Evolutionary conservation across 2,797 vertebrate genomes (phyloP).

Genomic region (Gymnoscopelus microlampas): DNA sequence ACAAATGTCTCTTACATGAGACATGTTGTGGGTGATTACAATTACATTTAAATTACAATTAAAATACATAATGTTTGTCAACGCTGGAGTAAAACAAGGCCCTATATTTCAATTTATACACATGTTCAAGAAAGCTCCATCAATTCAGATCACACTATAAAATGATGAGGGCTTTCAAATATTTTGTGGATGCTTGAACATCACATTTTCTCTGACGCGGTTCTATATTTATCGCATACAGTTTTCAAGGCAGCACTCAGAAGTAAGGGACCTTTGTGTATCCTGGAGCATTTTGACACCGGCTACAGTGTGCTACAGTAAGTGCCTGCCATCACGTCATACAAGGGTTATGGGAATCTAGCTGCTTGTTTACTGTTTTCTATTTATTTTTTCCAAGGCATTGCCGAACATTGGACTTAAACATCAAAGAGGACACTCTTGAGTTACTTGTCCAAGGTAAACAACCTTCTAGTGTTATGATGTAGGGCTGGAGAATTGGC

Average conservation of each 20-base stretch:
- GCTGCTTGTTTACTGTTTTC: neutral
- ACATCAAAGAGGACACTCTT: constrained; percentile 87
- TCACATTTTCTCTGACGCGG: neutral
- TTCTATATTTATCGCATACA: constrained; percentile 47
- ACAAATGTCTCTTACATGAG: too few relatives aligned
- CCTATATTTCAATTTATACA: too few relatives aligned
- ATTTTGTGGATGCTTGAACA: too few relatives aligned
- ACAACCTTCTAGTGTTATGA: neutral
- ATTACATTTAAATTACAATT: too few relatives aligned
- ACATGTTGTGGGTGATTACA: too few relatives aligned
- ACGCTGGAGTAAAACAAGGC: too few relatives aligned
- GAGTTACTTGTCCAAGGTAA: constrained; percentile 90
- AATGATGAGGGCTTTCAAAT: too few relatives aligned
- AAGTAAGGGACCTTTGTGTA: constrained; percentile 83
- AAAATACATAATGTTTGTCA: too few relatives aligned
- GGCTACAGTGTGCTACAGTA: constrained; percentile 92
- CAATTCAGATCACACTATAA: too few relatives aligned
- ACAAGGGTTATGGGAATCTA: too few relatives aligned
- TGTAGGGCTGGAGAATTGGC: neutral
- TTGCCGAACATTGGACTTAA: constrained; percentile 77
- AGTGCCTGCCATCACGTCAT: constrained; percentile 65
- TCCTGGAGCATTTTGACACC: constrained; percentile 91
- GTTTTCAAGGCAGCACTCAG: constrained; percentile 85
- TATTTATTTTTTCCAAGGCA: constrained; percentile 76
- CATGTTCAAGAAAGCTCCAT: too few relatives aligned